Evolutionary conservation across 92 coral and sea anemone species (phyloP), one percentile per base, ranked within the genome.

Genomic region (Umimayanthus chanpuru): DNA sequence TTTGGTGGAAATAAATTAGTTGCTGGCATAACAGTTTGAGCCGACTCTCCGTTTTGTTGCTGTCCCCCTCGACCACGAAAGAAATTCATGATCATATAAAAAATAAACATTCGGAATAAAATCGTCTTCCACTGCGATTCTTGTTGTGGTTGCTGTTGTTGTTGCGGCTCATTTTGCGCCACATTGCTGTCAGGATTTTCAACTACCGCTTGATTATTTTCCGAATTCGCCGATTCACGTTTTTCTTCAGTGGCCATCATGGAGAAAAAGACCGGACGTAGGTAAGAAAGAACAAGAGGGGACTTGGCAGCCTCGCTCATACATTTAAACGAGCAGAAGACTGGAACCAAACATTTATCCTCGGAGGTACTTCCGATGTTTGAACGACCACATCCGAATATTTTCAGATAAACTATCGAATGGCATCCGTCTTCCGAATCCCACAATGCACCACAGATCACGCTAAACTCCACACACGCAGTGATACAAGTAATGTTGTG

Each of bases 81-180:
- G 86, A 97, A 89, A 79, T 94, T 93, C 88, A 98, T 89, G 23
- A 97, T 94, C 85, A 97, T 76, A 94, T 96, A 97, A 79, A 97
- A 94, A 65, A 97, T 89, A 77, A 97, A 97, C 89, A 97, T 94
- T 25, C 95, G 91, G 66, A 96, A 92, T 9, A 97, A 89, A 82
- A 97, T 86, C 38, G 97, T 90, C 86, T 97, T 97, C 99, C 99
- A 97, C 81, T 93, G 94, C 10, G 99, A 92, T 30, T 96, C 95
- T 70, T 97, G 99, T 29, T 94, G 95, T 73, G 90, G 98, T 58
- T 92, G 96, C 58, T 94, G 94, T 47, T 92, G 96, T 55, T 85
- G 91, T 66, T 85, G 92, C 26, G 87, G 91, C 43, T 82, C 93
- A 3, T 92, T 89, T 21, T 89, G 93, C 18, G 44, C 89, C 65